Evolutionary conservation across 1,140 invertebrate species (phyloP).

Genomic region (Drosophila albomicans): DNA sequence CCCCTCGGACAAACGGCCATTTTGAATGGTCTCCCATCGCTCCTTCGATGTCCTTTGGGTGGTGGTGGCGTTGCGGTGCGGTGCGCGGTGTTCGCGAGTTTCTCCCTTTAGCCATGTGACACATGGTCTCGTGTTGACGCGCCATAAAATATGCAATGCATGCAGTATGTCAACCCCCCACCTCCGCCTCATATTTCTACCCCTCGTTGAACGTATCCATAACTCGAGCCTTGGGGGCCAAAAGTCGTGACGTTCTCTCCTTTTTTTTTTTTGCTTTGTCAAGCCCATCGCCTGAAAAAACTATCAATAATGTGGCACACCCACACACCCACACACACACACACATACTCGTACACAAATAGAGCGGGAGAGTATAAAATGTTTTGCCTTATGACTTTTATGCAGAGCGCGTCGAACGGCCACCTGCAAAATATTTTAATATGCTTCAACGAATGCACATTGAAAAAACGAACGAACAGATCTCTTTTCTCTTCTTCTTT

Average conservation of each 20-base stretch:
- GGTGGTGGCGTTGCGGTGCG: background rate
- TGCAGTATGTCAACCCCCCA: constrained; percentile 72
- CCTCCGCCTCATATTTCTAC: constrained; percentile 1
- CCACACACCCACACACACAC: constrained; percentile 12
- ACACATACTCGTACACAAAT: constrained; percentile 14
- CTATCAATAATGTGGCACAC: constrained; percentile 76
- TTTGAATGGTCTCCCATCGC: constrained; percentile 39
- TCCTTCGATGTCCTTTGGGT: background rate
- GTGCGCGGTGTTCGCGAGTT: background rate
- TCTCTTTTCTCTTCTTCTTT: background rate
- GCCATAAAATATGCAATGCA: constrained; percentile 82
- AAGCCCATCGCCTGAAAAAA: constrained; percentile 68
- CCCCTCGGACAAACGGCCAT: constrained; percentile 62
- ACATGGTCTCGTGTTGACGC: constrained; percentile 82
- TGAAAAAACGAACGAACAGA: constrained; percentile 7
- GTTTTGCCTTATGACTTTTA: constrained; percentile 82
- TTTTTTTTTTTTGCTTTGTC: constrained; percentile 47
- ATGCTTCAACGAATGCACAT: constrained; percentile 62
- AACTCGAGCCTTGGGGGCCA: constrained; percentile 37
- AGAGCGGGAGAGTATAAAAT: constrained; percentile 58
- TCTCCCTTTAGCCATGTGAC: constrained; percentile 58
- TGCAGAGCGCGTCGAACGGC: constrained; percentile 50
- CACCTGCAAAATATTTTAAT: constrained; percentile 78
- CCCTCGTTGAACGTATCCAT: constrained; percentile 35
- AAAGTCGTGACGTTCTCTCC: constrained; percentile 58